phyloP scores from a whole-genome alignment of 2,113 vertebrate species.

The Nymphicus hollandicus region DNA sequence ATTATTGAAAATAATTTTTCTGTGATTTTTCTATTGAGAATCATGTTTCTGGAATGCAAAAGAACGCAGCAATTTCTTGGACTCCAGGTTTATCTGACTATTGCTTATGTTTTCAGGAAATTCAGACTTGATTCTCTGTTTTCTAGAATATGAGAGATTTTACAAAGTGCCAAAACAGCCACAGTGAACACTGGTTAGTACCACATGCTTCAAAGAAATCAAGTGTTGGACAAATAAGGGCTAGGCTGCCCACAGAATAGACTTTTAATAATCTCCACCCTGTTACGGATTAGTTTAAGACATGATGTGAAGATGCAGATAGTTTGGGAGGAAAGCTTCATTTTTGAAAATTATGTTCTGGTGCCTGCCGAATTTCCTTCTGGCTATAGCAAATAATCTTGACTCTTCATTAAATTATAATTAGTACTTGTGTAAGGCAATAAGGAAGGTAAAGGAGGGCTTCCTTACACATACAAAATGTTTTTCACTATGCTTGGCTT shows the following conservation, averaged over 20 bases:
- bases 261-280: not conserved
- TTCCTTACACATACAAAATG: not conserved
- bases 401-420: not conserved
- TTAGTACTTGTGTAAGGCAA: not conserved
- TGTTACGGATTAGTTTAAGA: not conserved
- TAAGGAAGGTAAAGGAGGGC: not conserved
- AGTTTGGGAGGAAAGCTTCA: not conserved
- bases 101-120: not conserved
- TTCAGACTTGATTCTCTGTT: not conserved
- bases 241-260: not conserved
- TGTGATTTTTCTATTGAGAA: not conserved
- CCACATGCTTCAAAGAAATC: constrained; percentile 3
- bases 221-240: not conserved
- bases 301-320: not conserved
- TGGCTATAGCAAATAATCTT: not conserved
- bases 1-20: not conserved
- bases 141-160: not conserved
- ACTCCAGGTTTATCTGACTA: not conserved
- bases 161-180: not conserved
- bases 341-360: not conserved
- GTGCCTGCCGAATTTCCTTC: not conserved
- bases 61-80: not conserved
- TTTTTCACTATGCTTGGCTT: not conserved
- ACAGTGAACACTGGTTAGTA: not conserved
- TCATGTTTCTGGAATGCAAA: not conserved